Evolutionary conservation across 2,888 invertebrate genomes (phyloP), one percentile per base, ranked within the genome.

Genomic region (Cryptosula pallasiana): DNA sequence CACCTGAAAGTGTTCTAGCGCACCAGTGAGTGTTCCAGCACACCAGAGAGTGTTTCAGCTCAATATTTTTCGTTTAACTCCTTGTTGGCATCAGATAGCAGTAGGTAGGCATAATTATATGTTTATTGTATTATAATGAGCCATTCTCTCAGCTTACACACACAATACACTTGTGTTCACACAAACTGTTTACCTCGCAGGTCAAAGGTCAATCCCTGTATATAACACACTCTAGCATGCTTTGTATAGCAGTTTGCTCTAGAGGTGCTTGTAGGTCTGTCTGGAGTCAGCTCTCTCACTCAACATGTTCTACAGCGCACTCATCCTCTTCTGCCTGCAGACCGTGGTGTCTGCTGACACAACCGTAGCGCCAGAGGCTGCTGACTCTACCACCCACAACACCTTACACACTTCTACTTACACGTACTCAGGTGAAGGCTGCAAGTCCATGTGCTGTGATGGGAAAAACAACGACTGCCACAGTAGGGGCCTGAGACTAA

Each of bases 381-480:
- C 45, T 45, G 20, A 45, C 45, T 45, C 45, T 5, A 45, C 45
- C 5, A 45, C 45, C 20, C 45, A 45, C 9, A 20, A 45, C 9
- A 5, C 45, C 5, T 20, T 20, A 20, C 45, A 45, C 9, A 45
- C 45, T 45, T 13, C 45, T 5, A 45, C 9, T 20, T 20, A 45
- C 45, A 45, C 9, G 9, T 20, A 45, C 45, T 45, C 63, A 16
- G 63, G 63, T 29, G 35, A n/a, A 36, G 70, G 70, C 3, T 70
- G 70, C 25, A 2, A 29, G 25, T 2, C 36, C 25, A 35, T 70
- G 70, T 70, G 70, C 45, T 70, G 70, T 29, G 55, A 54, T 13
- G 70, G 70, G 3, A 70, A 70, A 54, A 70, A 70, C 45, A 70
- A 70, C 45, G 23, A 23, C 27, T 70, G 70, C 25, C 45, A 36